phyloP scores from a whole-genome alignment of 2,888 invertebrate species.

The Philaethria dido region DNA sequence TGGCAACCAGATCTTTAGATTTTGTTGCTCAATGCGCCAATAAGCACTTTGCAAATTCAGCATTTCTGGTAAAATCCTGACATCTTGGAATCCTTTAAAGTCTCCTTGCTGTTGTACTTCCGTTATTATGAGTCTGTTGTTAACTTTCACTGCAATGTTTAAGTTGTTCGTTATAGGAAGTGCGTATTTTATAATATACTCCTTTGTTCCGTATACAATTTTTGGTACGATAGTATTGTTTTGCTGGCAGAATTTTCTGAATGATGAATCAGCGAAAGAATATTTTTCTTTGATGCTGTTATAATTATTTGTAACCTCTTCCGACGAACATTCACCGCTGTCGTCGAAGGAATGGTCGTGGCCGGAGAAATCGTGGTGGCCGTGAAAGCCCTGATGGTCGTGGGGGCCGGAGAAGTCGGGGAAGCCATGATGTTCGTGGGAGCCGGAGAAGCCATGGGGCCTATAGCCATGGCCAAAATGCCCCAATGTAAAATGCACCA shows the following conservation, averaged over 20 bases:
- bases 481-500: not conserved
- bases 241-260: not conserved
- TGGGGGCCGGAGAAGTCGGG: not conserved
- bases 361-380: not conserved
- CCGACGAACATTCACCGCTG: not conserved
- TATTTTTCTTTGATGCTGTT: not conserved
- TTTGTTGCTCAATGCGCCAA: not conserved
- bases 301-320: not conserved
- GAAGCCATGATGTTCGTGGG: too few relatives aligned
- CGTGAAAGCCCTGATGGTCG: not conserved
- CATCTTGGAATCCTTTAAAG: conserved; percentile 11
- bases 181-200: conserved; percentile 5
- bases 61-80: conserved; percentile 14
- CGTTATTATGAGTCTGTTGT: conserved; percentile 3
- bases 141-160: not conserved
- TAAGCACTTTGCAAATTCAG: not conserved
- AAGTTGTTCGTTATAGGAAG: not conserved
- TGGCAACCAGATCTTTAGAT: conserved; percentile 5
- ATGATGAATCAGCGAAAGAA: not conserved
- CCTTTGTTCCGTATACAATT: not conserved
- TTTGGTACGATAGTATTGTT: not conserved
- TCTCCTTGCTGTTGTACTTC: not conserved
- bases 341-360: not conserved
- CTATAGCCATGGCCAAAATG: not conserved
- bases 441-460: not conserved